These are phyloP conservation scores for Zalophus californianus DNA, from an alignment of 2,797 vertebrate species.

Conservation along the genomic window DNA sequence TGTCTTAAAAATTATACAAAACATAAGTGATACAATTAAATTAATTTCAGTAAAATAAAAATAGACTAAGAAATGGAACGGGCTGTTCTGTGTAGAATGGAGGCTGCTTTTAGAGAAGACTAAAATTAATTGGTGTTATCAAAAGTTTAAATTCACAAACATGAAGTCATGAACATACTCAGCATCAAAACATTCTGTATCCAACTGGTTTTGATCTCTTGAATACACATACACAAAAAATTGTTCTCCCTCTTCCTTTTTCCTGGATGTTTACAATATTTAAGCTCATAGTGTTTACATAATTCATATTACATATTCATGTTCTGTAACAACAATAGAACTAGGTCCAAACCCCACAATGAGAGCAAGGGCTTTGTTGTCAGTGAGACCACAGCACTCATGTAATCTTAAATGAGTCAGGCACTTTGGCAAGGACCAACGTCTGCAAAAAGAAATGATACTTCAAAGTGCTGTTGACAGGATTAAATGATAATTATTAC, in stretches of 20 bases:
- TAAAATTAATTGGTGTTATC: neutral
- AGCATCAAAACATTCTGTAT: constrained; percentile 3
- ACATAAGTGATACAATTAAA: neutral
- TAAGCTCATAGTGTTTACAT: neutral
- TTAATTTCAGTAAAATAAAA: constrained; percentile 30
- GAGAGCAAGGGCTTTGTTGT: neutral
- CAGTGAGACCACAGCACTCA: neutral
- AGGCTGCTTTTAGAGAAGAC: constrained; percentile 10
- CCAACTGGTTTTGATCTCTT: neutral
- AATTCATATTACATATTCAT: neutral
- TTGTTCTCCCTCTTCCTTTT: neutral
- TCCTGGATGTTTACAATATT: neutral
- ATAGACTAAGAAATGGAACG: neutral
- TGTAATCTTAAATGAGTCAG: neutral
- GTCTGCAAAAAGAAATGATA: neutral
- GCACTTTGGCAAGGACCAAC: neutral
- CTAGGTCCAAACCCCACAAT: neutral
- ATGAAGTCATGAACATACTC: neutral
- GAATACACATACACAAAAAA: neutral
- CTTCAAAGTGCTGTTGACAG: neutral
- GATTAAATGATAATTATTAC: neutral
- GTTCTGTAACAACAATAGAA: neutral
- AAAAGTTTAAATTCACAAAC: constrained; percentile 23
- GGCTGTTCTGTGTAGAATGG: neutral
- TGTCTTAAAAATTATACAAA: constrained; percentile 40